Base-by-base conservation (phyloP, 2,888 invertebrate species). In the Gerris lacustris region DNA sequence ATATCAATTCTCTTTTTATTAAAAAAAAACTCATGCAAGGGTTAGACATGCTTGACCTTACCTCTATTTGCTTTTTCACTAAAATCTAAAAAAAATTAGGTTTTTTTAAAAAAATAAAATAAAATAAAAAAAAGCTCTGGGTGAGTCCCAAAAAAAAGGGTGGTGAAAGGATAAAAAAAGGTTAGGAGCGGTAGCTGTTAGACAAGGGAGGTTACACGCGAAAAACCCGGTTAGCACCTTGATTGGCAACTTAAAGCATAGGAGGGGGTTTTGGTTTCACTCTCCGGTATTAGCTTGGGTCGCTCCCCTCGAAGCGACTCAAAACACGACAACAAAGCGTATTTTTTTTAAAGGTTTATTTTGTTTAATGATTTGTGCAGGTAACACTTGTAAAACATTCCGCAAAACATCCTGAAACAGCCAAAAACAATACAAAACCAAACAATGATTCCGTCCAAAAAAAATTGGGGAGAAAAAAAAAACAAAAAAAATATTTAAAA, bases 361-460 rank as follows among this genome's bases (percentile, higher is more conserved):
- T 55, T 31, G 31, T 31, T 31, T 31, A 31, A 31, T 31, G 15
- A 55, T 55, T 55, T 55, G 55, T 55, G 55, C 55, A 55, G 55
- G 55, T 11, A 55, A 55, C 55, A 55, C 55, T 55, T 55, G 55
- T 55, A 55, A 55, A 55, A 55, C 55, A 55, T 55, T 55, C 55
- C 55, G 55, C 55, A 55, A 55, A 55, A 55, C 55, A 55, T 55
- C 55, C 55, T 55, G 55, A 55, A 55, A 55, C 66, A 69, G 71
- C 69, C 66, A 64, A 31, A 68, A 71, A 71, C 64, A 71, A 64
- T 68, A 18, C 70, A 70, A 67, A 18, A 63, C 18, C 44, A 47
- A 47, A 66, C 9, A 68, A 71, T 68, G 44, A 68, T 15, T 62
- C 43, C 7, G 66, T 47, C 31, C 18, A 68, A n/a, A 68, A 67